Base-by-base conservation (phyloP, 2,797 vertebrate species). In the Danio tinwini region DNA sequence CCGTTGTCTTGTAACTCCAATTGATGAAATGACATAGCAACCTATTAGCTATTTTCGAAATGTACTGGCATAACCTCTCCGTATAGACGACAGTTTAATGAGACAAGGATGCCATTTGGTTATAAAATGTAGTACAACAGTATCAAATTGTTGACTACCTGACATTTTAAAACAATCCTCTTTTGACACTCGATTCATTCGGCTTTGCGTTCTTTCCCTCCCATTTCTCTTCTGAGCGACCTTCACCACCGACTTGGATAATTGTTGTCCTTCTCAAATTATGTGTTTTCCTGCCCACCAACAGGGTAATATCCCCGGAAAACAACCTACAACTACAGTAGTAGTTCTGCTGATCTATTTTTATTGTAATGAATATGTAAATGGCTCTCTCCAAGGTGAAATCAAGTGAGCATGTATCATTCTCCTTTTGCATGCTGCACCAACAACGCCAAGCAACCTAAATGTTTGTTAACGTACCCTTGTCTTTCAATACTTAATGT, bases 211-310 rank as follows among this genome's bases (percentile, higher is more conserved):
- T 9, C 37, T 17, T 58, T 16, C 11, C 2, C 1, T 5, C 1
- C 7, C 37, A 16, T 52, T 56, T 55, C 21, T 64, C 49, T 79
- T 17, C 42, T 2, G 8, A 45, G 50, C 29, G 69, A 73, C 59
- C 69, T 80, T 64, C 59, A 19, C 59, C 21, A 40, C 50, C 21
- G 1, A 49, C 69, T 72, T 40, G n/a, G 61, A 73, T 73, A 73
- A 65, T 65, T 80, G 69, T 73, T 73, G 78, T 64, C 69, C 40
- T 73, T 65, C 59, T 47, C 14, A 49, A 80, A 72, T 78, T 10
- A 71, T 80, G 19, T 47, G 40, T 55, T 64, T 62, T 78, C 45
- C 69, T 45, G 16, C 42, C 68, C 21, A 11, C 49, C 19, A 39
- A 21, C 19, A 40, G 40, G 8, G 52, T 56, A 65, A 53, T 64